Conservation (phyloP, 2,888 invertebrate species). For the Microctonus brassicae region DNA sequence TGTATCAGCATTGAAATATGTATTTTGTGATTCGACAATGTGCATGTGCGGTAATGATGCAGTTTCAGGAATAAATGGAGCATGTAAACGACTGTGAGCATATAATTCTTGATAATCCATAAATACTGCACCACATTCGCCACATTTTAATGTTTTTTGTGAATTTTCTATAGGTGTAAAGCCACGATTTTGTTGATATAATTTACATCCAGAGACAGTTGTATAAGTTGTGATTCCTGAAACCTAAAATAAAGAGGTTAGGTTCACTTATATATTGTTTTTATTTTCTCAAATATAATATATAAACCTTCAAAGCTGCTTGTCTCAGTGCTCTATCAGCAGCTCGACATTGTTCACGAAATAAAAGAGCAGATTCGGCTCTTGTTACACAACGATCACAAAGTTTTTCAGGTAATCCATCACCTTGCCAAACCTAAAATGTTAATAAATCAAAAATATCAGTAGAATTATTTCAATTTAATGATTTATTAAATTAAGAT, state of each 20-base stretch:
- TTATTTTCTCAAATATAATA: not conserved
- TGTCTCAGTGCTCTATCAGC: constrained; percentile 66
- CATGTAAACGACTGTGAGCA: constrained; percentile 56
- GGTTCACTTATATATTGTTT: not conserved
- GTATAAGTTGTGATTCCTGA: constrained; percentile 56
- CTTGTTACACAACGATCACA: constrained; percentile 66
- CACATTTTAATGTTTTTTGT: constrained; percentile 57
- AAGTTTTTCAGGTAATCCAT: constrained; percentile 67
- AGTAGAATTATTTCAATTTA: not conserved
- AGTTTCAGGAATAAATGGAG: constrained; percentile 57
- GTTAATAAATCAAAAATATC: constrained; percentile 7
- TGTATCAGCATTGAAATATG: constrained; percentile 47
- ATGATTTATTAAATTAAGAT: not conserved
- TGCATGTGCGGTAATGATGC: constrained; percentile 60
- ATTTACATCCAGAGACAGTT: constrained; percentile 55
- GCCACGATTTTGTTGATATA: constrained; percentile 59
- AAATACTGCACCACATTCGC: constrained; percentile 59
- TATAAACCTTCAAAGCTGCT: constrained; percentile 61
- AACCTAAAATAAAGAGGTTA: constrained; percentile 48
- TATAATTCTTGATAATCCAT: constrained; percentile 61
- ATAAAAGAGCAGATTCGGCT: constrained; percentile 66
- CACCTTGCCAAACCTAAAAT: constrained; percentile 66
- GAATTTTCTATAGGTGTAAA: constrained; percentile 54
- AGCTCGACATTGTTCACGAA: constrained; percentile 66
- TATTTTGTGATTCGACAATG: constrained; percentile 60